Base-by-base conservation (phyloP, 2,888 invertebrate species). In the Leptopilina drosophilae region DNA sequence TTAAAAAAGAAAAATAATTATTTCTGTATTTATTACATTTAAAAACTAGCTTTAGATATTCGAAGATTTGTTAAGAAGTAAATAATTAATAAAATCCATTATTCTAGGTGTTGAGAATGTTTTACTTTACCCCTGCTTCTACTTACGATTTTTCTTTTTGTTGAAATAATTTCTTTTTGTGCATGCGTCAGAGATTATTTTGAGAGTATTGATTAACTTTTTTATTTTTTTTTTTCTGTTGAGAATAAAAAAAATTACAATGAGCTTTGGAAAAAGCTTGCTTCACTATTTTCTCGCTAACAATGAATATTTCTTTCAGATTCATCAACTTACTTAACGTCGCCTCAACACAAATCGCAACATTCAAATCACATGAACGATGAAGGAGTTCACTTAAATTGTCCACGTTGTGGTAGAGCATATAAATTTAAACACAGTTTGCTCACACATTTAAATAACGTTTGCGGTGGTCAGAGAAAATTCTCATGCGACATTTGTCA, bases 381-480 rank as follows among this genome's bases (percentile, higher is more conserved):
- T 9, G 64, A 64, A 64, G 87, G 87, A 14, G 78, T 84, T 46
- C 66, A 81, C 9, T 77, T 88, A 67, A 82, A 86, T 64, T 91
- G 91, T 73, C 84, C 85, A 5, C 88, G 83, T 66, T 91, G 90
- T 84, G 92, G 90, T 12, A 86, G 90, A 90, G 93, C 88, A 86
- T 93, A 88, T 92, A 93, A 91, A 91, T 93, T 90, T 86, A 93
- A 93, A 86, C 93, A 94, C 88, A 95, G 95, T 88, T 93, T 95
- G 85, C 92, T 94, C 89, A 94, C 96, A 80, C 96, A 96, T 88
- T 93, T 95, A 84, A 95, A 94, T 87, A 95, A 95, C 89, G 96
- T 96, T 90, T 96, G 96, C 90, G 94, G 94, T 81, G 94, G 94
- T 79, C 94, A 94, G 84, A 95, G 95, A 78, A 94, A 94, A 92